These are phyloP conservation scores for Stenodera caucasica DNA, from an alignment of 2,888 invertebrate species.

Conservation along the genomic window DNA sequence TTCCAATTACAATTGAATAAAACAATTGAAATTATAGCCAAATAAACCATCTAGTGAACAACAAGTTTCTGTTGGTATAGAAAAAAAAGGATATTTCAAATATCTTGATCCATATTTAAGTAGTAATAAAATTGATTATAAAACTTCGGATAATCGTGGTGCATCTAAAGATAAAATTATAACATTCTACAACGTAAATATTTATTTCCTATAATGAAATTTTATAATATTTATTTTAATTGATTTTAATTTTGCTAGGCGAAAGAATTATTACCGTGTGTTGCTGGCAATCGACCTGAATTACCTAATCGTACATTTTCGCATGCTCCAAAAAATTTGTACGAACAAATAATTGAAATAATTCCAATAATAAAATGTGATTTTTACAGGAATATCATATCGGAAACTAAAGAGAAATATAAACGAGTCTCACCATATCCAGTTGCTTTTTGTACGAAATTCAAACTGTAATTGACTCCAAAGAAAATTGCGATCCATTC, in stretches of 20 bases:
- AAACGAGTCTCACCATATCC: slow-evolving; percentile 46
- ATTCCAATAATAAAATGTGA: slow-evolving; percentile 6
- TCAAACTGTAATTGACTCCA: slow-evolving; percentile 41
- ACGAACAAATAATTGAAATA: background rate
- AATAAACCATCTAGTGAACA: slow-evolving; percentile 22
- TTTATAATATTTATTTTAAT: slow-evolving; percentile 5
- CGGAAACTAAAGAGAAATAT: slow-evolving; percentile 47
- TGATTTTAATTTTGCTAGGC: slow-evolving; percentile 31
- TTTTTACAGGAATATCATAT: slow-evolving; percentile 47
- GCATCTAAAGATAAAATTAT: slow-evolving; percentile 50
- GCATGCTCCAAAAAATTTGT: slow-evolving; percentile 30
- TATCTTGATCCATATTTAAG: slow-evolving; percentile 54
- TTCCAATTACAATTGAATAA: too few species aligned
- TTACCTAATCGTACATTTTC: slow-evolving; percentile 40
- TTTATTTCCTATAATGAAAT: slow-evolving; percentile 32
- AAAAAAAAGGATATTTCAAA: slow-evolving; percentile 49
- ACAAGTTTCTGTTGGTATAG: slow-evolving; percentile 51
- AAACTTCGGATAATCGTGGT: slow-evolving; percentile 42
- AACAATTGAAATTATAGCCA: background rate
- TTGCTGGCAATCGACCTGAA: slow-evolving; percentile 39
- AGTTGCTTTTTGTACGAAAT: slow-evolving; percentile 41
- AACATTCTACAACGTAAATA: slow-evolving; percentile 52
- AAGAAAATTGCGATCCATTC: too few species aligned
- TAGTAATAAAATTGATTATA: slow-evolving; percentile 46
- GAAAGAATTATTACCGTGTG: slow-evolving; percentile 34